These are phyloP conservation scores for Aphelenchoides avenae DNA, from an alignment of 1,140 invertebrate genomes.

Conservation along the genomic window DNA sequence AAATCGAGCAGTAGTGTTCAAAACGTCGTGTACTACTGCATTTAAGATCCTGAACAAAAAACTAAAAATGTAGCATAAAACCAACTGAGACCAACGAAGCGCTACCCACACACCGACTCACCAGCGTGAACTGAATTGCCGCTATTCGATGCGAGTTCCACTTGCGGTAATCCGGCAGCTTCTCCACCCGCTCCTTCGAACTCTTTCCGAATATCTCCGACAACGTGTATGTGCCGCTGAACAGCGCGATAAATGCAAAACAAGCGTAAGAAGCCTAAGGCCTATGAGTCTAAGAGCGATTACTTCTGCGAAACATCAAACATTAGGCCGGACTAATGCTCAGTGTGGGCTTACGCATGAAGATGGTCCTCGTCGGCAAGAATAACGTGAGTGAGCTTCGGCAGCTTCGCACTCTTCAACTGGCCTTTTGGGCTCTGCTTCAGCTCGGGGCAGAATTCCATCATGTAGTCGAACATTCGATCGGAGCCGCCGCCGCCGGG, in stretches of 20 bases:
- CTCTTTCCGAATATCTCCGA: slow-evolving; percentile 49
- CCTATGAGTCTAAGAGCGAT: neutral
- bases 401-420: slow-evolving; percentile 35
- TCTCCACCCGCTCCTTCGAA: slow-evolving; percentile 43
- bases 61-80: neutral
- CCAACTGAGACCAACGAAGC: neutral
- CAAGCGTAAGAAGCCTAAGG: slow-evolving; percentile 7
- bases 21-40: neutral
- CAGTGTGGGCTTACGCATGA: slow-evolving; percentile 42
- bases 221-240: slow-evolving; percentile 46
- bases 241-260: neutral
- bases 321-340: neutral
- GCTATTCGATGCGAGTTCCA: slow-evolving; percentile 56
- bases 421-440: slow-evolving; percentile 25
- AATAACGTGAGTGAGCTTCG: slow-evolving; percentile 50
- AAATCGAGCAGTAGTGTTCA: slow-evolving; percentile 8
- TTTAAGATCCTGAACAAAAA: neutral
- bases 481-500: slow-evolving; percentile 36
- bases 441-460: slow-evolving; percentile 45
- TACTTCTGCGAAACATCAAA: slow-evolving; percentile 6
- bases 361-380: slow-evolving; percentile 56
- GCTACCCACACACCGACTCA: slow-evolving; percentile 1
- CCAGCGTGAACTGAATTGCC: slow-evolving; percentile 54
- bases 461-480: slow-evolving; percentile 36
- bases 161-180: slow-evolving; percentile 51